These are phyloP conservation scores for Kobus ellipsiprymnus DNA, from an alignment of 2,113 vertebrate genomes.

Conservation along the genomic window DNA sequence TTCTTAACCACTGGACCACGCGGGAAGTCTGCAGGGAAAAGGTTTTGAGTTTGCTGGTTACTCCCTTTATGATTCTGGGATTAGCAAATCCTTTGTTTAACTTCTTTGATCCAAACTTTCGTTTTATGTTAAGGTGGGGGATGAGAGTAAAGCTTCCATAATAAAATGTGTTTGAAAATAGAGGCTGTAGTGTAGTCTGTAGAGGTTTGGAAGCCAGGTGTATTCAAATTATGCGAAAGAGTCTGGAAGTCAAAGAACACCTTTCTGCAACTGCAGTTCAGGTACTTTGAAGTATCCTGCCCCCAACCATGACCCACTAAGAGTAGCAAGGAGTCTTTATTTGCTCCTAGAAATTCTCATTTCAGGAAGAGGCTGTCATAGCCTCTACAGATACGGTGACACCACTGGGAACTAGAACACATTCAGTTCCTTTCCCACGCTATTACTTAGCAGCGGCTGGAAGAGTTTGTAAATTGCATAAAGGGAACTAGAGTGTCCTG, in stretches of 20 bases:
- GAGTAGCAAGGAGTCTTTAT: background rate
- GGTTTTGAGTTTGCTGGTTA: background rate
- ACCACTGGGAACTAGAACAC: rapidly evolving
- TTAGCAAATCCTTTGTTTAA: background rate
- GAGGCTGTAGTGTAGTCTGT: background rate
- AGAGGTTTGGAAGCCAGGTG: slow-evolving; percentile 74
- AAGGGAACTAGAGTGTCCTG: background rate
- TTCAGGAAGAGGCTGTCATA: background rate
- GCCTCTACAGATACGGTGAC: background rate
- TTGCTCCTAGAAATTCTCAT: background rate
- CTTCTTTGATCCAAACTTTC: background rate
- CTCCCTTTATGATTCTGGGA: background rate
- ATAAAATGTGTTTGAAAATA: background rate
- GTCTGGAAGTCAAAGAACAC: slow-evolving; percentile 52
- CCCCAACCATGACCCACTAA: slow-evolving; percentile 25
- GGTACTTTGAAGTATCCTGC: slow-evolving; percentile 38
- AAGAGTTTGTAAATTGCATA: background rate
- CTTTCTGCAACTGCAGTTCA: slow-evolving; percentile 26
- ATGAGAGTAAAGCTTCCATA: background rate
- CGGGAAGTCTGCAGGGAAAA: background rate
- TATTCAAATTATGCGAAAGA: slow-evolving; percentile 67
- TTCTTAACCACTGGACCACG: background rate
- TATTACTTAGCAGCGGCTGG: background rate
- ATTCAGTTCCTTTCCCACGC: background rate
- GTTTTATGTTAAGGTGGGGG: background rate